Percentiles rank a stretch among this genome's conserved stretches.
These are phyloP conservation scores for Entomyzon cyanotis DNA, from an alignment of 2,113 vertebrate species.

Conservation along the genomic window DNA sequence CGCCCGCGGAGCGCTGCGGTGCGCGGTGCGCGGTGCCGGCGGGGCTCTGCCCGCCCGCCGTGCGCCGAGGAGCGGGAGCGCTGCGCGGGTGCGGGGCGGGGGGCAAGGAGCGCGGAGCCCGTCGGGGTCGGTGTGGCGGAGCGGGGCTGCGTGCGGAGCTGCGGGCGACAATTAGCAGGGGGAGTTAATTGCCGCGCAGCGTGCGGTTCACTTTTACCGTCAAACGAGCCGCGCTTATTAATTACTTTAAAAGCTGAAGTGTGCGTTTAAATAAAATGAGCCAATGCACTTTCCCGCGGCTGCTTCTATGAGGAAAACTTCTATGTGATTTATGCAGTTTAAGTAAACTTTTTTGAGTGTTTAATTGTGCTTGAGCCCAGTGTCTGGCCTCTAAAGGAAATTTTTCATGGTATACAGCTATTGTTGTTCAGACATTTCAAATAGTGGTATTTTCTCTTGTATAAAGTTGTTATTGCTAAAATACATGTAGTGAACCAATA, in stretches of 20 bases:
- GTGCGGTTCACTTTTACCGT: neutral
- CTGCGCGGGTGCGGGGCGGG: too few species aligned
- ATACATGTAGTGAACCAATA: neutral
- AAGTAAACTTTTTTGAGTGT: constrained; percentile 30
- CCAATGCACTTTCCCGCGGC: neutral
- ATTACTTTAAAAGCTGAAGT: neutral
- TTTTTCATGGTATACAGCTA: constrained; percentile 1
- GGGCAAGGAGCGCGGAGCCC: too few species aligned
- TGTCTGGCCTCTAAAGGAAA: constrained; percentile 47
- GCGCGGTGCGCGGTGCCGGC: too few species aligned
- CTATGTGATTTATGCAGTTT: constrained; percentile 27
- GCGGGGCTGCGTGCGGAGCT: neutral
- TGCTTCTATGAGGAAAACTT: neutral
- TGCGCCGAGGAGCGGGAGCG: too few species aligned
- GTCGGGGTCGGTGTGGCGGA: too few species aligned
- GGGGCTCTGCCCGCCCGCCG: too few species aligned
- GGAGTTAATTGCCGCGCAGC: neutral
- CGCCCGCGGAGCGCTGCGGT: too few species aligned
- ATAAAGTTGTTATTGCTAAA: constrained; percentile 1
- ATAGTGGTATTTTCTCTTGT: neutral
- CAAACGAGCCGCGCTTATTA: neutral
- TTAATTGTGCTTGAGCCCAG: constrained; percentile 31
- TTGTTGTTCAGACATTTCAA: constrained; percentile 1
- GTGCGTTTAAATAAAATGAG: neutral
- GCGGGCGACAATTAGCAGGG: accelerated